These are phyloP conservation scores for Bovichtus diacanthus DNA, from an alignment of 2,797 vertebrate species.

Conservation along the genomic window DNA sequence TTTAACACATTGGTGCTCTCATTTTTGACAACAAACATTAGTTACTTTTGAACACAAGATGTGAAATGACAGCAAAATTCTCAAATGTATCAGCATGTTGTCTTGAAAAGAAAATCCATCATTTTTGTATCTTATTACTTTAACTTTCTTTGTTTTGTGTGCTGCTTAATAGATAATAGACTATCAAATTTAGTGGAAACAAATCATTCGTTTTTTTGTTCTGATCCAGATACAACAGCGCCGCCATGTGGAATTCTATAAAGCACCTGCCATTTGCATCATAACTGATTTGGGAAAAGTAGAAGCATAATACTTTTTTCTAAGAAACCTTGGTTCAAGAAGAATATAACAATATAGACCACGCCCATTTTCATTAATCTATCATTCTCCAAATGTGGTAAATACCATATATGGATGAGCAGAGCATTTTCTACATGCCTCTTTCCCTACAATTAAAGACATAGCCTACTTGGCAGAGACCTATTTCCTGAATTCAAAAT, in stretches of 20 bases:
- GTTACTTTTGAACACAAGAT: neutral
- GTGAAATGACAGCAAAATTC: neutral
- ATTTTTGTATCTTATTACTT: neutral
- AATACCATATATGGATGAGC: neutral
- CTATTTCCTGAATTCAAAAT: neutral
- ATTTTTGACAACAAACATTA: neutral
- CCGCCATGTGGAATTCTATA: neutral
- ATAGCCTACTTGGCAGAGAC: neutral
- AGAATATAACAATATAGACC: neutral
- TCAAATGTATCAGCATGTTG: slow-evolving; percentile 1
- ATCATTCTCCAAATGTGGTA: neutral
- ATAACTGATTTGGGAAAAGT: neutral
- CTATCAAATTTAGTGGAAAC: neutral
- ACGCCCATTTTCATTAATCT: neutral
- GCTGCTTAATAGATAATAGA: neutral
- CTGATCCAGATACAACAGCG: neutral
- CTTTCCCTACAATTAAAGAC: neutral
- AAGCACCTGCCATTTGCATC: neutral
- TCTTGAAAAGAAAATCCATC: neutral
- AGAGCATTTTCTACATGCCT: neutral
- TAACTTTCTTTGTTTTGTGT: neutral
- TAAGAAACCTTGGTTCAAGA: neutral
- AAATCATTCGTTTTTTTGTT: neutral
- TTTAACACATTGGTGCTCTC: neutral
- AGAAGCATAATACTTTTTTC: neutral